Evolutionary conservation across 2,888 invertebrate genomes (phyloP), one percentile per base, ranked within the genome.

Genomic region (Protula sp.): DNA sequence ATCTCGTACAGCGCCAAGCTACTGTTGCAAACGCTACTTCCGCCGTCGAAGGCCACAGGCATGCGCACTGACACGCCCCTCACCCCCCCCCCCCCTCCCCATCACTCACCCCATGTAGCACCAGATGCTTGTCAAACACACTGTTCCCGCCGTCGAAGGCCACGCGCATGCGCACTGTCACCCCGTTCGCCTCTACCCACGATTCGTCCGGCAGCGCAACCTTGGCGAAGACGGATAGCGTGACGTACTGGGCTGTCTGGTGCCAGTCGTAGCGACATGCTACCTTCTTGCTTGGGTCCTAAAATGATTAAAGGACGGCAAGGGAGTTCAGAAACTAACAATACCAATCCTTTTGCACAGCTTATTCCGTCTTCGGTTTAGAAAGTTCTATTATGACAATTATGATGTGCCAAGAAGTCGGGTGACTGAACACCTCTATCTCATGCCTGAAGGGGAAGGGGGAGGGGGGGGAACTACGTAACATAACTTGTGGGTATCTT

Each of bases 191-290:
- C 82, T 90, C 88, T 1, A 99, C 84, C 58, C 78, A 82, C 63
- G 92, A 91, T 60, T 85, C 78, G 24, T 85, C 85, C 9, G 94
- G 92, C 70, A 91, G 87, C 75, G 93, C 91, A 70, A 90, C 87
- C 83, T 97, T 97, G 1, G 92, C 91, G 82, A 92, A 98, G 51
- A 97, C 86, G 45, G 94, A 89, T 54, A 97, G 86, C 62, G 90
- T 89, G 0, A 97, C 90, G 78, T 87, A 85, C 0, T 87, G 85
- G 0, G 87, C 88, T 0, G 95, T 97, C 83, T 98, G 97, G 82
- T 95, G 93, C 91, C 94, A 94, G 79, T 98, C 97, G 85, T 90
- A 88, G 28, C 94, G 87, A 76, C 95, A 95, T 60, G 71, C 62
- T 24, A 64, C 63, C 47, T 63, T 63, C 59, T 66, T 68, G 45